Percentiles rank a stretch among this genome's conserved stretches.
Evolutionary conservation across 2,797 vertebrate species (phyloP).

Genomic region (Clamator glandarius): DNA sequence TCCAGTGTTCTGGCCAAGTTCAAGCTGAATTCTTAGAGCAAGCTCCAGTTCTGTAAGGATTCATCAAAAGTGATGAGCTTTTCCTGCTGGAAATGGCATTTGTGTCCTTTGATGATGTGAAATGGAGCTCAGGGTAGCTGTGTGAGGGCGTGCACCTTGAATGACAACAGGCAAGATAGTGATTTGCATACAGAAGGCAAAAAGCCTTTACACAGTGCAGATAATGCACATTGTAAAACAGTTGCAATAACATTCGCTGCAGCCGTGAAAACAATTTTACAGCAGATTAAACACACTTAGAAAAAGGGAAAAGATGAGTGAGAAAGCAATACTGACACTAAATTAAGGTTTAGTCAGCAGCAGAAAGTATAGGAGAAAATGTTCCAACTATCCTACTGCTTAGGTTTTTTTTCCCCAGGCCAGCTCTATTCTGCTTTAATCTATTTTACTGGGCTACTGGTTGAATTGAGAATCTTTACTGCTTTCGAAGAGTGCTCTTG

Average conservation of each 20-base stretch:
- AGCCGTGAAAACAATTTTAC: constrained; percentile 77
- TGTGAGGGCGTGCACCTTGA: neutral
- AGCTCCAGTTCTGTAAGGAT: neutral
- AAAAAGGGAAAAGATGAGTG: constrained; percentile 43
- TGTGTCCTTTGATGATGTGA: neutral
- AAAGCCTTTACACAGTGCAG: constrained; percentile 49
- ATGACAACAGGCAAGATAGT: constrained; percentile 2
- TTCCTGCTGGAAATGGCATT: neutral
- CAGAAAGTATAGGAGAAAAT: neutral
- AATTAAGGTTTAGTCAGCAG: constrained; percentile 60
- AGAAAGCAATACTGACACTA: constrained; percentile 42
- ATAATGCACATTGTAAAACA: constrained; percentile 67
- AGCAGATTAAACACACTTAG: constrained; percentile 77
- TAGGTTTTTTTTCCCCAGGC: neutral
- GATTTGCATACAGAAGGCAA: constrained; percentile 61
- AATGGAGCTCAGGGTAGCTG: neutral
- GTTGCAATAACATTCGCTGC: constrained; percentile 65
- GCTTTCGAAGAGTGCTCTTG: neutral
- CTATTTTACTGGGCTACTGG: neutral
- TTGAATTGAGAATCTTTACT: neutral
- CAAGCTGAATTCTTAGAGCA: neutral
- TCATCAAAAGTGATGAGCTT: neutral
- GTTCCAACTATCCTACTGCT: neutral
- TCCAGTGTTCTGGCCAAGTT: neutral
- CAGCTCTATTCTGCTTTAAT: neutral